Evolutionary conservation across 1,140 invertebrate genomes (phyloP).

Genomic region (Muscidifurax raptorellus): DNA sequence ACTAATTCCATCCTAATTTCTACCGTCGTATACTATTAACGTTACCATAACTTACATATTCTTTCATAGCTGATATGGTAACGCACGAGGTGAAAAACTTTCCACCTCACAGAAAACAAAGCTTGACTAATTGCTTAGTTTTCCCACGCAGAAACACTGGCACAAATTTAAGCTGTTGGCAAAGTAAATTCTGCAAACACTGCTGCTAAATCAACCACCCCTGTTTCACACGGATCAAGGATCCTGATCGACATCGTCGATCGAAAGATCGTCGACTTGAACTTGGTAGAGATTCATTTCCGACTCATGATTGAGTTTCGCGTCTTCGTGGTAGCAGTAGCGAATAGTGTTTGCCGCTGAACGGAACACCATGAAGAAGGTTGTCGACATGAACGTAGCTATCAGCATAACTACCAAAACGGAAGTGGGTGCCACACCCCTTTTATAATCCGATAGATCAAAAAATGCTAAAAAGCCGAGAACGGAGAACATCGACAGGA

Average conservation of each 20-base stretch:
- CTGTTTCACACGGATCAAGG: neutral
- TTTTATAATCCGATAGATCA: neutral
- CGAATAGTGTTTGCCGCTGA: conserved; percentile 15
- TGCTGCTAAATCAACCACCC: too few species aligned
- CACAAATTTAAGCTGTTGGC: neutral
- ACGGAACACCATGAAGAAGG: conserved; percentile 19
- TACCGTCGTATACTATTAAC: too few species aligned
- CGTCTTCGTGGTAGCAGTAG: conserved; percentile 12
- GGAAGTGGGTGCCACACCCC: neutral
- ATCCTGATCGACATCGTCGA: neutral
- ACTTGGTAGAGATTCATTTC: conserved; percentile 41
- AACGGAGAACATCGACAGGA: neutral
- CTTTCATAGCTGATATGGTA: too few species aligned
- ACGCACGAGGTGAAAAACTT: too few species aligned
- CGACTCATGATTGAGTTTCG: conserved; percentile 14
- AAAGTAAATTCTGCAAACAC: neutral
- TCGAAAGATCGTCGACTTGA: conserved; percentile 1
- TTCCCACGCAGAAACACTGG: neutral
- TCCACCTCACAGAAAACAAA: neutral
- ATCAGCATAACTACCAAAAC: neutral
- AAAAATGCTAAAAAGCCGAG: neutral
- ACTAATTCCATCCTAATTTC: too few species aligned
- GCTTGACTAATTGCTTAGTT: neutral
- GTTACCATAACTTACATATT: too few species aligned
- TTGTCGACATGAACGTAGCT: neutral